A percentile compares a stretch with the other conserved stretches of the same genome.
These are phyloP conservation scores for Mimachlamys varia DNA, from an alignment of 2,888 invertebrate species.

Conservation along the genomic window DNA sequence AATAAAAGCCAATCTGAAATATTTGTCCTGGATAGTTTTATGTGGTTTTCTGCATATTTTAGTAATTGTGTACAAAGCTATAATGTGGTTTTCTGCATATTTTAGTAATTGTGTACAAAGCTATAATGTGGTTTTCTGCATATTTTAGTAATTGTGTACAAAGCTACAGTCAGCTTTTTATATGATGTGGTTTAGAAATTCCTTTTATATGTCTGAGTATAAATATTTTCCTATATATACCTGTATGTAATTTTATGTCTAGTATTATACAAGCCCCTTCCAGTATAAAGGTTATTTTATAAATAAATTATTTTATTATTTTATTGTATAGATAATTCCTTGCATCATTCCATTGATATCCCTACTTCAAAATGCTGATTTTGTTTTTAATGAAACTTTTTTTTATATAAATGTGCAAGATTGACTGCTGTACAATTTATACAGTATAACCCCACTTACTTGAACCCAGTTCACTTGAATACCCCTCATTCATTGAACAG, in stretches of 20 bases:
- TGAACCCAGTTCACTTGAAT: too few species aligned
- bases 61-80: too few species aligned
- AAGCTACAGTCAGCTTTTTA: not conserved
- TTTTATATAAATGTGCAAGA: not conserved
- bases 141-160: too few species aligned
- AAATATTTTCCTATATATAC: not conserved
- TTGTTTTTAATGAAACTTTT: not conserved
- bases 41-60: too few species aligned
- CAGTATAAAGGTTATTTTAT: not conserved
- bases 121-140: too few species aligned
- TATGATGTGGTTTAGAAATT: not conserved
- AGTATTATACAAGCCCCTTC: slow-evolving; percentile 10
- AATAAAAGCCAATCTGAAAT: too few species aligned
- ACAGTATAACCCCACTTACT: too few species aligned
- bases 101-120: too few species aligned
- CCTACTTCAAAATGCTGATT: not conserved
- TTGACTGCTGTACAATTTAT: too few species aligned
- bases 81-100: too few species aligned
- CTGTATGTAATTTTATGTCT: not conserved
- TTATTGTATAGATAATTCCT: slow-evolving; percentile 7
- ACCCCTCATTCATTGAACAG: too few species aligned
- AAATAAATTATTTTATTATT: slow-evolving; percentile 5
- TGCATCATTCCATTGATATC: not conserved
- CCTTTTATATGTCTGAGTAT: not conserved
- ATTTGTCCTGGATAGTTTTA: too few species aligned